Evolutionary conservation across 2,113 vertebrate genomes (phyloP).

Genomic region (Eclectus roratus): DNA sequence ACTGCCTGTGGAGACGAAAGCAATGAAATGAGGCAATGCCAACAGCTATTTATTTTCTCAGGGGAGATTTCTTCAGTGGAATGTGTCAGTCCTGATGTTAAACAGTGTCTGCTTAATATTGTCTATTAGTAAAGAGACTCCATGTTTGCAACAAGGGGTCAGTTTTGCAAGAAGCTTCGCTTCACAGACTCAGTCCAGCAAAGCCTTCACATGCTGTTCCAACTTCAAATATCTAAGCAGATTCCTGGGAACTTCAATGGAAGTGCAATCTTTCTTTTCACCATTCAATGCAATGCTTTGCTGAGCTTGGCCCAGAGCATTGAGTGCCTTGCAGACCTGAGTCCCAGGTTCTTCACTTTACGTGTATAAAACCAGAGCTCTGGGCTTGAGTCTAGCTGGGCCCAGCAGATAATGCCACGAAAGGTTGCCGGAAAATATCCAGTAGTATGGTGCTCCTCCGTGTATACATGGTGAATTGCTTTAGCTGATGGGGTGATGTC

Average conservation of each 20-base stretch:
- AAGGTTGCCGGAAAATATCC: neutral
- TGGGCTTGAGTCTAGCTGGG: neutral
- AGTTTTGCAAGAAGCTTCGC: neutral
- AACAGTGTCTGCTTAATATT: constrained; percentile 49
- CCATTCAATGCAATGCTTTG: neutral
- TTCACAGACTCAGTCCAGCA: neutral
- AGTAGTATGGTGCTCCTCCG: constrained; percentile 23
- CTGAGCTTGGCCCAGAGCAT: neutral
- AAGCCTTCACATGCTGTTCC: neutral
- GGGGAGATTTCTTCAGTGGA: constrained; percentile 43
- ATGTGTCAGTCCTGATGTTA: constrained; percentile 16
- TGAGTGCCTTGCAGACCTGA: neutral
- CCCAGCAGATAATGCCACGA: neutral
- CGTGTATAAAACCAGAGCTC: neutral
- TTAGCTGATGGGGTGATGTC: constrained; percentile 13
- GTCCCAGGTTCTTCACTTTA: neutral
- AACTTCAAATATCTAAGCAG: neutral
- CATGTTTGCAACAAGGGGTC: constrained; percentile 28
- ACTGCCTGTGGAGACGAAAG: constrained; percentile 36
- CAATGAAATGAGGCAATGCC: constrained; percentile 21
- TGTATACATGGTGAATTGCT: constrained; percentile 6
- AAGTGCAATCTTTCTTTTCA: neutral
- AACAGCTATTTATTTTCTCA: constrained; percentile 56
- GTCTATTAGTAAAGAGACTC: constrained; percentile 26
- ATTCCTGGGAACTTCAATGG: neutral